These are phyloP conservation scores for Acanthosoma haemorrhoidale DNA, from an alignment of 2,888 invertebrate genomes.

Conservation along the genomic window DNA sequence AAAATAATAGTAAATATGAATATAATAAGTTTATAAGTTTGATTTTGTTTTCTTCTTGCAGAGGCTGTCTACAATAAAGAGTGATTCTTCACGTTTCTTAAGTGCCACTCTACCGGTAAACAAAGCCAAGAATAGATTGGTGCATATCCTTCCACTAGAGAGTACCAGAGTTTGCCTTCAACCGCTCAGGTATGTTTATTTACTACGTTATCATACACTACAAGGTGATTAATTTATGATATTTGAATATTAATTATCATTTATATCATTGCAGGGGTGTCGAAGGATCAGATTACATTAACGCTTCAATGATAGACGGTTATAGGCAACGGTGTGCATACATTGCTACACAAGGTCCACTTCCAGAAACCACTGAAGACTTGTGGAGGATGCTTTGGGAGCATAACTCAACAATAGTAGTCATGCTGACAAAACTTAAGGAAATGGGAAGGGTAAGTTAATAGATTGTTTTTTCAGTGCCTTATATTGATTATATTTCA, in stretches of 20 bases:
- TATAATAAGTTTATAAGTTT: too few relatives aligned
- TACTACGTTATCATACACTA: too few relatives aligned
- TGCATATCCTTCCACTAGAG: slow-evolving; percentile 96
- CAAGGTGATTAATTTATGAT: neutral
- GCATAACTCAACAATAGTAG: slow-evolving; percentile 97
- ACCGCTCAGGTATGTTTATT: slow-evolving; percentile 52
- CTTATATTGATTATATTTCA: too few relatives aligned
- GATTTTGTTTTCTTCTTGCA: slow-evolving; percentile 44
- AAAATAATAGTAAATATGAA: too few relatives aligned
- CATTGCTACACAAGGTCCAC: slow-evolving; percentile 97
- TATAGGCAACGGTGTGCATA: slow-evolving; percentile 68
- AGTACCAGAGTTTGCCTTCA: slow-evolving; percentile 88
- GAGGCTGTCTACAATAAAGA: slow-evolving; percentile 85
- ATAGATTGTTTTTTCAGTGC: too few relatives aligned
- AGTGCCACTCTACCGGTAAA: slow-evolving; percentile 95
- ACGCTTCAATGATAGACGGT: slow-evolving; percentile 96
- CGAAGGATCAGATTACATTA: slow-evolving; percentile 97
- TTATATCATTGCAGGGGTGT: slow-evolving; percentile 51
- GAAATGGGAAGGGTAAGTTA: slow-evolving; percentile 92
- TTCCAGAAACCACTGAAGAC: slow-evolving; percentile 94
- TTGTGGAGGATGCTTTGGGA: slow-evolving; percentile 99
- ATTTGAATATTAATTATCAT: neutral
- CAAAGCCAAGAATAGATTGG: slow-evolving; percentile 96
- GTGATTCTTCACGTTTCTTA: slow-evolving; percentile 85
- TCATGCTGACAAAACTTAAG: slow-evolving; percentile 95